phyloP scores from a whole-genome alignment of 2,888 invertebrate genomes.

The Orthonevra nobilis region DNA sequence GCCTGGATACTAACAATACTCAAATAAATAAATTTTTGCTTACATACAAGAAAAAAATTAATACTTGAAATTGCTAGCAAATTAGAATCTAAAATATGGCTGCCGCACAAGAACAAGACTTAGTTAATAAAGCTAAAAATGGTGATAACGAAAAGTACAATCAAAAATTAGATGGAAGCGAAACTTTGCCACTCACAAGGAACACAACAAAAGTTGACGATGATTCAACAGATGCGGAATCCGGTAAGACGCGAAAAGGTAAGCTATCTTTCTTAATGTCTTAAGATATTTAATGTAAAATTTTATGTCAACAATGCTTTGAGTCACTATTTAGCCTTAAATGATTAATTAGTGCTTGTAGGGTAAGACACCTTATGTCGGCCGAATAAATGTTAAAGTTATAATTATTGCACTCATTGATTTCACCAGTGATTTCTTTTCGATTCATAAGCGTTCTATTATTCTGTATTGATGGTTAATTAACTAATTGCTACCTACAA shows the following conservation, averaged over 20 bases:
- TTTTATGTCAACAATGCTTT: background rate
- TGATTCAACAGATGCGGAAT: conserved; percentile 71
- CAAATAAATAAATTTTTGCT: too few relatives aligned
- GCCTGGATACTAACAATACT: background rate
- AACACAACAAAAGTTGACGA: conserved; percentile 77
- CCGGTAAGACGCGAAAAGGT: conserved; percentile 50
- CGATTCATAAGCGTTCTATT: too few relatives aligned
- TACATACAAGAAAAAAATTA: background rate
- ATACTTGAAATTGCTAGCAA: background rate
- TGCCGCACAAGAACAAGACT: conserved; percentile 42
- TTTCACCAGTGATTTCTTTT: too few relatives aligned
- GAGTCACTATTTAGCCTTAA: background rate
- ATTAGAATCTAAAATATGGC: conserved; percentile 34
- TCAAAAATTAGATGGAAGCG: conserved; percentile 78
- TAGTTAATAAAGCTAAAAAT: conserved; percentile 42
- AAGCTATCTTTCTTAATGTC: conserved; percentile 22
- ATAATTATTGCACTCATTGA: too few relatives aligned
- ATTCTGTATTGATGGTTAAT: too few relatives aligned
- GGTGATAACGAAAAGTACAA: conserved; percentile 59
- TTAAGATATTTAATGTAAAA: conserved; percentile 3
- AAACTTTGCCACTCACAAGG: conserved; percentile 77
- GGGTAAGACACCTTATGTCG: too few relatives aligned
- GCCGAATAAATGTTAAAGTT: too few relatives aligned
- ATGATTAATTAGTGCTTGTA: background rate
- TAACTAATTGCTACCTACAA: conserved; percentile 32